Base-by-base conservation (phyloP, 2,113 vertebrate species). In the Grammomys surdaster region DNA sequence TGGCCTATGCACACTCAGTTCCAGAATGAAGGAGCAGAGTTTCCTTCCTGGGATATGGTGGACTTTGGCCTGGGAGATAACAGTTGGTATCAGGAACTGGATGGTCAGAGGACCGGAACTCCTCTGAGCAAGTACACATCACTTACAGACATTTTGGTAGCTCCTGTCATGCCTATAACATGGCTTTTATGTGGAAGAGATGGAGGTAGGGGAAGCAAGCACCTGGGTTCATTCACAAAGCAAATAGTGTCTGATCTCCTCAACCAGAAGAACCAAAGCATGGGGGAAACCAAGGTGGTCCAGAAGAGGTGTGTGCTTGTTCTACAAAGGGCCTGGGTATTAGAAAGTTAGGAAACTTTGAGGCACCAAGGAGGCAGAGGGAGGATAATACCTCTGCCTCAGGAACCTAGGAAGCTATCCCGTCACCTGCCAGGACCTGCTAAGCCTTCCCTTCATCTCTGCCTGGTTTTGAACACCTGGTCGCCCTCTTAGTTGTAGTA, bases 291-390 rank as follows among this genome's bases (percentile, higher is more conserved):
- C 67, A 24, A 24, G 22, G 31, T 60, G 36, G 43, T 80, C 26
- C 19, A 26, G 84, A 72, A 90, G 70, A 51, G 58, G 48, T 40
- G 36, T 56, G 9, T 67, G 51, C 46, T 48, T 7, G 67, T 76
- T 51, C 58, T 76, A 7, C 19, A 3, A 70, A n/a, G 13, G 28
- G 26, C 78, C 31, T 1, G 9, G 11, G 7, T 46, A 22, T 20
- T 65, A 43, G 65, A 58, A 26, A 82, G 28, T 22, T 36, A 87
- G 86, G 93, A 69, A 60, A 67, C 28, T 33, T 73, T 0, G 1
- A 36, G 63, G n/a, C 6, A 40, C 46, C 26, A 11, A 22, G 56
- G 9, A 12, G 56, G 26, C 4, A 2, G 0, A 1, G 31, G 24
- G 12, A 60, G 16, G 48, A 58, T 69, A 26, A 28, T 26, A 8